Percentiles rank a stretch among this genome's conserved stretches.
Evolutionary conservation across 2,797 vertebrate genomes (phyloP).

Genomic region (Crotalus adamanteus): DNA sequence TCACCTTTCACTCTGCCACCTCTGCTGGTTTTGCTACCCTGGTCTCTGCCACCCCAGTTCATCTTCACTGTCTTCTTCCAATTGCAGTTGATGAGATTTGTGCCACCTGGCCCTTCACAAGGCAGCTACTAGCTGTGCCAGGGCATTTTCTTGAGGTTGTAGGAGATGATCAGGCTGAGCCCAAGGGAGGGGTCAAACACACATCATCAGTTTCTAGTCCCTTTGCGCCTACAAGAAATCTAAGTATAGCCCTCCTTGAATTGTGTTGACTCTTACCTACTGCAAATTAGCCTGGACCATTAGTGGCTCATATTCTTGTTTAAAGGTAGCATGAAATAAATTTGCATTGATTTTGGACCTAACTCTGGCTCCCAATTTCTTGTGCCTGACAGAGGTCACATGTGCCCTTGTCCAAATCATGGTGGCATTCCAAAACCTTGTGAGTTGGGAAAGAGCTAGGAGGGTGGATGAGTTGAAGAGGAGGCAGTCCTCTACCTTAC

Average conservation of each 20-base stretch:
- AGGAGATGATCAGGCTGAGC: neutral
- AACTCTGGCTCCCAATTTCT: too few relatives aligned
- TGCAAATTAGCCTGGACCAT: too few relatives aligned
- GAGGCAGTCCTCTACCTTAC: too few relatives aligned
- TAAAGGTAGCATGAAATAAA: too few relatives aligned
- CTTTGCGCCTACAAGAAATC: neutral
- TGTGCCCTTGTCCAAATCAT: too few relatives aligned
- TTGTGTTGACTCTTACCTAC: neutral
- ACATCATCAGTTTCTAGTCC: neutral
- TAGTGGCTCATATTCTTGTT: too few relatives aligned
- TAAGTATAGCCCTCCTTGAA: neutral
- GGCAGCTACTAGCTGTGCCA: neutral
- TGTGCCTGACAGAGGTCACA: too few relatives aligned
- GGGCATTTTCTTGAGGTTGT: neutral
- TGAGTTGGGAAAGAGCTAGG: neutral
- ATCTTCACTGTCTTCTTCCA: neutral
- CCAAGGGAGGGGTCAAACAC: neutral
- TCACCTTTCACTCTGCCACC: neutral
- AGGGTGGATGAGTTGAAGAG: neutral
- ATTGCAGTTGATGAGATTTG: neutral
- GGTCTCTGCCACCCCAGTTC: neutral
- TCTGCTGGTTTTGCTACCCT: neutral
- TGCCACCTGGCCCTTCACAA: neutral
- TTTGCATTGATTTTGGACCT: too few relatives aligned
- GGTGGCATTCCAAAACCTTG: neutral